Evolutionary conservation across 2,113 vertebrate species (phyloP).

Genomic region (Bostrychus sinensis): DNA sequence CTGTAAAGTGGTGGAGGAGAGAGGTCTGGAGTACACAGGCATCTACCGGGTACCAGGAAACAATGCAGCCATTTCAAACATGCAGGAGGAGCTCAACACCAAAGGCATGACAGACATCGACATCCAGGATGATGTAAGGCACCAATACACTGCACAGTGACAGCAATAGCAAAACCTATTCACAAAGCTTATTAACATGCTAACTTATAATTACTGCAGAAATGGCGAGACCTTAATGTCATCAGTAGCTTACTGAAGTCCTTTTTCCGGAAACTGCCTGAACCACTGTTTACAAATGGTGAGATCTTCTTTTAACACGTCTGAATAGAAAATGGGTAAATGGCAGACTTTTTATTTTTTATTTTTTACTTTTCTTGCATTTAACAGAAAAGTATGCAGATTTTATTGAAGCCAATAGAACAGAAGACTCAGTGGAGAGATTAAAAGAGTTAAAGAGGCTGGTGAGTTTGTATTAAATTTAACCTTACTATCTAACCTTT

Average conservation of each 20-base stretch:
- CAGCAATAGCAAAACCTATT: not conserved
- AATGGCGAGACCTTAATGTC: slow-evolving; percentile 98
- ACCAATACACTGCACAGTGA: slow-evolving; percentile 27
- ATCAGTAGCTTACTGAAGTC: slow-evolving; percentile 98
- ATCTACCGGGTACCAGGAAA: slow-evolving; percentile 98
- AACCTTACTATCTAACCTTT: not conserved
- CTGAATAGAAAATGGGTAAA: not conserved
- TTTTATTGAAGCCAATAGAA: slow-evolving; percentile 97
- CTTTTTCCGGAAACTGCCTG: slow-evolving; percentile 98
- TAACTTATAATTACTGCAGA: slow-evolving; percentile 75
- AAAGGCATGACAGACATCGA: slow-evolving; percentile 94
- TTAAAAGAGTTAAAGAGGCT: slow-evolving; percentile 93
- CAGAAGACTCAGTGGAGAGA: slow-evolving; percentile 91
- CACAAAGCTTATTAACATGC: not conserved
- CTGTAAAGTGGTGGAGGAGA: slow-evolving; percentile 96
- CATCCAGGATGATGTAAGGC: slow-evolving; percentile 84
- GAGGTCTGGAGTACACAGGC: slow-evolving; percentile 96
- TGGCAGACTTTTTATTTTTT: not conserved
- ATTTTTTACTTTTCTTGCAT: slow-evolving; percentile 25
- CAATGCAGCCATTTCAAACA: slow-evolving; percentile 95
- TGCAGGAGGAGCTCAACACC: slow-evolving; percentile 97
- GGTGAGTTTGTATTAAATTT: slow-evolving; percentile 79
- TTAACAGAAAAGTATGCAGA: slow-evolving; percentile 91
- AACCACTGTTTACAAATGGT: slow-evolving; percentile 98
- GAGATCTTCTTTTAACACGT: slow-evolving; percentile 49